Conservation (phyloP, 2,113 vertebrate species). For the Amblyornis subalaris region DNA sequence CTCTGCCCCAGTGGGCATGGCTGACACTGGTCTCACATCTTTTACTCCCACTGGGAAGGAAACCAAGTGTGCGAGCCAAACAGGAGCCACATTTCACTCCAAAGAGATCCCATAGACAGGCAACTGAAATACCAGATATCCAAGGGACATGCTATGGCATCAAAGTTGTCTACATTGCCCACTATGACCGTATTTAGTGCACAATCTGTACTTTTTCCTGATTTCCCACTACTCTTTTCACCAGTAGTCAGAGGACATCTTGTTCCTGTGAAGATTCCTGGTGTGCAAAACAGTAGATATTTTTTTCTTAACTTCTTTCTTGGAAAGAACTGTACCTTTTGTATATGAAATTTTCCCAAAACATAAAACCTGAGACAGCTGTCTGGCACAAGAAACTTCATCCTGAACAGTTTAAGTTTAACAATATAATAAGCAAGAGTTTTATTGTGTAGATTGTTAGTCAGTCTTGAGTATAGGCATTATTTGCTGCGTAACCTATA, state of each 20-base stretch:
- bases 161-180: neutral
- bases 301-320: neutral
- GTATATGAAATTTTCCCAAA: neutral
- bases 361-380: neutral
- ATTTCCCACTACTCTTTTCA: neutral
- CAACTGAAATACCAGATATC: neutral
- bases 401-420: neutral
- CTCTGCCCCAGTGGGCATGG: neutral
- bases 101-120: neutral
- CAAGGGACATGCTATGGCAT: neutral
- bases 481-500: neutral
- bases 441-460: neutral
- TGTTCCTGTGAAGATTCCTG: neutral
- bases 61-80: neutral
- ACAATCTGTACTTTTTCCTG: neutral
- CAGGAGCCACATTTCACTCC: neutral
- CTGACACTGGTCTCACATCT: neutral
- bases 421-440: neutral
- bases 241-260: neutral
- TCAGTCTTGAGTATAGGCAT: neutral
- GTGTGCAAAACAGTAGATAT: neutral
- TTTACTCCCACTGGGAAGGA: neutral
- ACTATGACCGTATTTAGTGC: neutral
- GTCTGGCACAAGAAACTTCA: neutral
- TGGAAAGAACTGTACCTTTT: neutral